Evolutionary conservation across 2,113 vertebrate genomes (phyloP).

Genomic region (Cathartes aura): DNA sequence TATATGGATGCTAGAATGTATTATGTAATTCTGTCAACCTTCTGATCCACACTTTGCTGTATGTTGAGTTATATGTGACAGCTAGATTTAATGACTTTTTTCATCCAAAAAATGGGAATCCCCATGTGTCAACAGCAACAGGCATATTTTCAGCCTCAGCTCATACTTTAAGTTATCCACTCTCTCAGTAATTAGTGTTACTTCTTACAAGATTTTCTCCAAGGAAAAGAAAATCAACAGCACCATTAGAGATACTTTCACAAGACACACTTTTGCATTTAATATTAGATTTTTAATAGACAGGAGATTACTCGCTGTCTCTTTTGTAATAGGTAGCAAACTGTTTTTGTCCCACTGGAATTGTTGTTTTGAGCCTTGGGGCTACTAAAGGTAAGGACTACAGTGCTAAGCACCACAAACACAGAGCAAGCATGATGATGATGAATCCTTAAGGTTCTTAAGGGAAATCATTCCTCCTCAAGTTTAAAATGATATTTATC

Average conservation of each 20-base stretch:
- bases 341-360: background rate
- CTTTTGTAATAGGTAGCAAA: background rate
- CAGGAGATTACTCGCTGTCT: conserved; percentile 9
- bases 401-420: background rate
- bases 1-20: background rate
- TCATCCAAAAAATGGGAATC: background rate
- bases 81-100: background rate
- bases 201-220: background rate
- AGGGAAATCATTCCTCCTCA: background rate
- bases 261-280: conserved; percentile 1
- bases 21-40: background rate
- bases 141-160: background rate
- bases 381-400: background rate
- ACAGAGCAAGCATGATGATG: background rate
- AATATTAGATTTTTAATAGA: conserved; percentile 37
- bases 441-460: background rate
- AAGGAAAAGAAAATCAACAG: conserved; percentile 28
- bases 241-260: background rate
- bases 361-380: background rate
- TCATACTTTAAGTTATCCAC: background rate
- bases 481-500: conserved; percentile 16
- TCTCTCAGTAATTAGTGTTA: conserved; percentile 20
- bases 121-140: background rate
- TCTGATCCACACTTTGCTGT: background rate
- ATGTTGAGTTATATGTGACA: background rate